A percentile compares a stretch with the other conserved stretches of the same genome.
These are phyloP conservation scores for Diplazon laetatorius DNA, from an alignment of 2,888 invertebrate species.

Conservation along the genomic window DNA sequence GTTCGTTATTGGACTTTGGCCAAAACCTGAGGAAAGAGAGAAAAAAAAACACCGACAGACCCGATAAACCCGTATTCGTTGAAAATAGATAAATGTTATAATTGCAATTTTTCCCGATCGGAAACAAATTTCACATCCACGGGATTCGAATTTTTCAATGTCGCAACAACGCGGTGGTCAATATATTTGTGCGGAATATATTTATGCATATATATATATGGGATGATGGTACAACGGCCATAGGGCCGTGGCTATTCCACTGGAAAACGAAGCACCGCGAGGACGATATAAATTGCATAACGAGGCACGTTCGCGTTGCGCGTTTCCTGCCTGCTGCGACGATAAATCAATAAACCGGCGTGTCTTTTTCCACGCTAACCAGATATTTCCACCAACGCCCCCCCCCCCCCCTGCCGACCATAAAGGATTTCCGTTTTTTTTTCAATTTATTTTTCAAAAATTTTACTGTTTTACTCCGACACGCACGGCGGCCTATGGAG, in stretches of 20 bases:
- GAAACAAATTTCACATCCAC: conserved; percentile 1
- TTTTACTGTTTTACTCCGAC: conserved; percentile 12
- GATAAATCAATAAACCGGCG: conserved; percentile 54
- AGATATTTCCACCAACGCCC: no score
- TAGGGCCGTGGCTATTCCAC: conserved; percentile 15
- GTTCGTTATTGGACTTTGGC: not conserved
- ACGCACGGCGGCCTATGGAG: not conserved
- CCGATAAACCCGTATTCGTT: no score
- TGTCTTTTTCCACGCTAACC: conserved; percentile 35
- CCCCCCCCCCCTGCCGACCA: no score
- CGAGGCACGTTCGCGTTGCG: conserved; percentile 32
- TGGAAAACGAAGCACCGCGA: conserved; percentile 35
- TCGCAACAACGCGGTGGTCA: conserved; percentile 17
- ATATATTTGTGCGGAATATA: conserved; percentile 35
- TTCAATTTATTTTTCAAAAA: not conserved
- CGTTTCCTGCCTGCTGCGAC: conserved; percentile 30
- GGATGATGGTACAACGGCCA: conserved; percentile 24
- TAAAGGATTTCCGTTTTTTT: not conserved
- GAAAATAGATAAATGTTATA: not conserved
- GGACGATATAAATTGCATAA: conserved; percentile 57
- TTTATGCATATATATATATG: no score
- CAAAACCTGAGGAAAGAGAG: not conserved
- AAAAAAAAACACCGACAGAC: not conserved
- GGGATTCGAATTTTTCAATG: conserved; percentile 22
- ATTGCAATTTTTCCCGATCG: conserved; percentile 21